Evolutionary conservation across 2,888 invertebrate genomes (phyloP), one percentile per base, ranked within the genome.

Genomic region (Neoaliturus tenellus): DNA sequence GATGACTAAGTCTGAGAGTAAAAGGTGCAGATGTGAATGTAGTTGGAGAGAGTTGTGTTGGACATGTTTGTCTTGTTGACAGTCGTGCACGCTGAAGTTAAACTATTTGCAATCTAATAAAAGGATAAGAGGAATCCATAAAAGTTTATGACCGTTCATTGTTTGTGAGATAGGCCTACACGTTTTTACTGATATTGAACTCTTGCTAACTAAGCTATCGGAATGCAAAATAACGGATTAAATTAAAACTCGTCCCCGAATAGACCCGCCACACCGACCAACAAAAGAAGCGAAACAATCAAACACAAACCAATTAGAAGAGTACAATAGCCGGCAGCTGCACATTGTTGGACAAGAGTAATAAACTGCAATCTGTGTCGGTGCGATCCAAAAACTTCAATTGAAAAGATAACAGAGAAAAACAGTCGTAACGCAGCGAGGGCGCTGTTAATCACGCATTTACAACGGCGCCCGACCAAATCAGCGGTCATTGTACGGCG

Each of bases 341-440:
- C 78, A 33, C 78, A 78, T 78, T 78, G 78, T 78, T n/a, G 44
- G 35, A 78, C 78, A 78, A 78, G 51, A 78, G 78, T 31, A 78
- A 78, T 78, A 78, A 78, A 78, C 55, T 55, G 55, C 55, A 4
- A 55, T 78, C 78, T 35, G 78, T 51, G 78, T 55, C 55, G n/a
- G 35, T 41, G 41, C 31, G 78, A 78, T 78, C 78, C 78, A 20
- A 78, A 78, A 78, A 51, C 23, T 75, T 78, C 55, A 78, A 78
- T 78, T 33, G 78, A 78, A 75, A 55, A 48, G 55, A 78, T 55
- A 78, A 78, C 55, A 78, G 78, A 28, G 78, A 55, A 75, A 75
- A 75, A 41, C 71, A 39, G 71, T 71, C 28, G 6, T 1, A 39
- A 20, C 28, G n/a, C 8, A 39, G 41, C 41, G 33, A 17, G n/a